Evolutionary conservation across 2,113 vertebrate genomes (phyloP).

Genomic region (Scalopus aquaticus): DNA sequence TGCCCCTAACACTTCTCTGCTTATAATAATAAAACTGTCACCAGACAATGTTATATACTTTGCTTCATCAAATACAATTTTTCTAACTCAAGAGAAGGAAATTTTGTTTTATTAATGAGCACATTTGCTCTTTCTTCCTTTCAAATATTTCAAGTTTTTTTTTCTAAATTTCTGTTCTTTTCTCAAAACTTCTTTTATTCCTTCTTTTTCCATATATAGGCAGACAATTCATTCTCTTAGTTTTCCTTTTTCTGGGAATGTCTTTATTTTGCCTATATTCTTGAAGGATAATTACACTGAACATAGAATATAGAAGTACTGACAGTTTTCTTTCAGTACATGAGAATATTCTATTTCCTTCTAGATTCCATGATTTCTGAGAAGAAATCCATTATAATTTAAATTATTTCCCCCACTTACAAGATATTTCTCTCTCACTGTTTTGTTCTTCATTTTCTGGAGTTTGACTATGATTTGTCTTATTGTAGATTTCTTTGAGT

Average conservation of each 20-base stretch:
- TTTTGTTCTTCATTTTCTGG: conserved; percentile 16
- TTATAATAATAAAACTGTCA: neutral
- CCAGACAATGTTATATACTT: neutral
- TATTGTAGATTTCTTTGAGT: neutral
- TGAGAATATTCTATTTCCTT: neutral
- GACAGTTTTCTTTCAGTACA: neutral
- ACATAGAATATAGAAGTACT: neutral
- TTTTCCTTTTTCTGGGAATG: neutral
- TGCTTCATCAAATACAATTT: neutral
- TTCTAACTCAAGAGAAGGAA: neutral
- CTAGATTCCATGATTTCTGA: neutral
- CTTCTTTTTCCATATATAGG: neutral
- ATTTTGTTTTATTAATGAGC: neutral
- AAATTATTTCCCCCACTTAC: neutral
- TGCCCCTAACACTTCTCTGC: no score
- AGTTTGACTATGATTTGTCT: neutral
- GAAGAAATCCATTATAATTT: neutral
- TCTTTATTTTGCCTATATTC: neutral
- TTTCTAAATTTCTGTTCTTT: neutral
- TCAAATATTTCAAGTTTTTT: neutral
- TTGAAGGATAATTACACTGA: neutral
- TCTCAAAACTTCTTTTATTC: neutral
- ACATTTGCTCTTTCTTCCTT: neutral
- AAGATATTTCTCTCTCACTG: neutral
- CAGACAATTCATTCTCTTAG: neutral